phyloP scores from a whole-genome alignment of 2,113 vertebrate species.

The Festucalex cinctus region DNA sequence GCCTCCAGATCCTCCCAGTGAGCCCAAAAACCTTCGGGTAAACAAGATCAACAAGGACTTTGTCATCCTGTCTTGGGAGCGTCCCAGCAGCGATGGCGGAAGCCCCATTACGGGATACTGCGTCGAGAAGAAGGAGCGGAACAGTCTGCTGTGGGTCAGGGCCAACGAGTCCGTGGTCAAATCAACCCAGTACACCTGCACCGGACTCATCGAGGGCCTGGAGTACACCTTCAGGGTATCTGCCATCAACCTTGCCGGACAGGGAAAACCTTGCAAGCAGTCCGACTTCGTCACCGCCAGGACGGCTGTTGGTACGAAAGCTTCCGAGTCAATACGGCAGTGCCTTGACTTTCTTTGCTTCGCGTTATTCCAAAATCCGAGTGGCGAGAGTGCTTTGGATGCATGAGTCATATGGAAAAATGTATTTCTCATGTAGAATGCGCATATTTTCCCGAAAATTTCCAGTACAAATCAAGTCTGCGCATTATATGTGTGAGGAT shows the following conservation, averaged over 20 bases:
- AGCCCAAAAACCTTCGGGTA: constrained; percentile 86
- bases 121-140: constrained; percentile 95
- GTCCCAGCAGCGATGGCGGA: constrained; percentile 87
- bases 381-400: too few relatives aligned
- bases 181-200: constrained; percentile 88
- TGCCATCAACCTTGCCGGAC: constrained; percentile 88
- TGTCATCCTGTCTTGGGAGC: constrained; percentile 92
- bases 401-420: too few relatives aligned
- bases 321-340: not conserved
- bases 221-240: constrained; percentile 96
- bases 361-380: too few relatives aligned
- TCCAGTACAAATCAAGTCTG: too few relatives aligned
- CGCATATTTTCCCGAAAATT: too few relatives aligned
- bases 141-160: constrained; percentile 92
- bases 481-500: too few relatives aligned
- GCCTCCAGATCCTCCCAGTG: constrained; percentile 86
- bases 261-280: constrained; percentile 93
- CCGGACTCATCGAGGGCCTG: constrained; percentile 87
- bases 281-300: constrained; percentile 91
- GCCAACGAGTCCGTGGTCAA: constrained; percentile 87
- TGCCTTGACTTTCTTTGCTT: not conserved
- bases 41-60: constrained; percentile 92
- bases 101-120: constrained; percentile 88
- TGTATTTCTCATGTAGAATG: too few relatives aligned
- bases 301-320: constrained; percentile 82